Evolutionary conservation across 2,888 invertebrate species (phyloP).

Genomic region (Leptinotarsa haldemani): DNA sequence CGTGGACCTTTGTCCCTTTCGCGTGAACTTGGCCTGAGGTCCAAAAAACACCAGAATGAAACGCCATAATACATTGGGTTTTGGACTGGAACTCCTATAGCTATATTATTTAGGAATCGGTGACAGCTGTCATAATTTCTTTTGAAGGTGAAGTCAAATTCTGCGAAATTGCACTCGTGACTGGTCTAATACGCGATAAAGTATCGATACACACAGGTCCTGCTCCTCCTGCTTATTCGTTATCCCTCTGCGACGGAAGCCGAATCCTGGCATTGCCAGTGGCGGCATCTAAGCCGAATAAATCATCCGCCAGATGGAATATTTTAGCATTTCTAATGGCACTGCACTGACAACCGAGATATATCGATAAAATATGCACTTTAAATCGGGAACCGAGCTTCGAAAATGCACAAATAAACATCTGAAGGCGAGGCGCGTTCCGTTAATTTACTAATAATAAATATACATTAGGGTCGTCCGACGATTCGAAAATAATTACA

Average conservation of each 20-base stretch:
- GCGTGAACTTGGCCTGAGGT: no score
- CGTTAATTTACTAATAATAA: conserved; percentile 47
- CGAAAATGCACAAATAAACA: conserved; percentile 59
- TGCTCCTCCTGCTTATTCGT: conserved; percentile 31
- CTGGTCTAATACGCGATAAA: conserved; percentile 29
- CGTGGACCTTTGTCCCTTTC: no score
- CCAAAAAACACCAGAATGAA: no score
- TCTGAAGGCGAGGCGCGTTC: conserved; percentile 48
- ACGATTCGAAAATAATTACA: conserved; percentile 51
- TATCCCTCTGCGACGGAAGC: conserved; percentile 46
- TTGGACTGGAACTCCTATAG: no score
- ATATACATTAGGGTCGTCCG: conserved; percentile 42
- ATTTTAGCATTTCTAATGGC: conserved; percentile 67
- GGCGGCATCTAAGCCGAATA: conserved; percentile 55
- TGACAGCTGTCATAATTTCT: no score
- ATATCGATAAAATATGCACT: conserved; percentile 67
- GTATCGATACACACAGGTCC: conserved; percentile 41
- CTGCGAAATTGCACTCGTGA: no score
- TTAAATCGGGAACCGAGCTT: conserved; percentile 56
- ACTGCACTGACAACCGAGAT: conserved; percentile 64
- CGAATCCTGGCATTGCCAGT: conserved; percentile 43
- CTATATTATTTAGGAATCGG: no score
- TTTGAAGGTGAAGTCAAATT: no score
- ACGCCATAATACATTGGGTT: no score
- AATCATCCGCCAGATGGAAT: conserved; percentile 67